A percentile compares a stretch with the other conserved stretches of the same genome.
Evolutionary conservation across 2,113 vertebrate genomes (phyloP).

Genomic region (Vireo altiloquus): DNA sequence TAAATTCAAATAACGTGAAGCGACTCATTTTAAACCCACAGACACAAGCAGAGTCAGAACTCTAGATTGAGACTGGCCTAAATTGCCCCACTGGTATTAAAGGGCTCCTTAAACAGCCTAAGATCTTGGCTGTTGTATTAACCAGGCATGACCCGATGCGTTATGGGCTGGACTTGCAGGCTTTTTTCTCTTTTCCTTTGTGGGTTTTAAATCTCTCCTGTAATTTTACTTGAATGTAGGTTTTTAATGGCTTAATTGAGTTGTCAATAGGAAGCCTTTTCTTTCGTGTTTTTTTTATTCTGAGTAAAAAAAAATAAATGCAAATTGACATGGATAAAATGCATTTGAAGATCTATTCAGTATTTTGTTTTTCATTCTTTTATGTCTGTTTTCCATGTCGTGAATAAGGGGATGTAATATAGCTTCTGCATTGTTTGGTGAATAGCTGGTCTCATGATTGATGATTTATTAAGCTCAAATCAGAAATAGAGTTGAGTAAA

Average conservation of each 20-base stretch:
- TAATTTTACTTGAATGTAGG: conserved; percentile 60
- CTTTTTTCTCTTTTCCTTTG: conserved; percentile 60
- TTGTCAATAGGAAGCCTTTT: conserved; percentile 47
- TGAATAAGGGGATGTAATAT: conserved; percentile 4
- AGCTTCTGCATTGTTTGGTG: conserved; percentile 12
- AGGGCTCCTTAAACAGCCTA: conserved; percentile 31
- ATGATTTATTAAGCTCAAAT: conserved; percentile 33
- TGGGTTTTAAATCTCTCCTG: conserved; percentile 57
- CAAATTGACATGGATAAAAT: conserved; percentile 54
- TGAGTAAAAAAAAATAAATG: not conserved
- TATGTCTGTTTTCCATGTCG: conserved; percentile 28
- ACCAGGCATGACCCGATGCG: conserved; percentile 18
- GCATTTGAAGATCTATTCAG: conserved; percentile 41
- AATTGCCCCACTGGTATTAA: conserved; percentile 47
- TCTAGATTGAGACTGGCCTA: conserved; percentile 46
- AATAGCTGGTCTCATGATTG: not conserved
- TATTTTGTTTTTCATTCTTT: conserved; percentile 56
- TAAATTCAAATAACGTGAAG: conserved; percentile 57
- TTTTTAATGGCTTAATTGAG: conserved; percentile 64
- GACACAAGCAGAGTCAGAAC: conserved; percentile 42
- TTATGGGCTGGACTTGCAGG: conserved; percentile 48
- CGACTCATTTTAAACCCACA: conserved; percentile 56
- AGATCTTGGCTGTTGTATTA: conserved; percentile 55
- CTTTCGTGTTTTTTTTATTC: not conserved
- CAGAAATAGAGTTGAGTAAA: not conserved